These are phyloP conservation scores for Dynastes maya DNA, from an alignment of 2,888 invertebrate genomes.

Conservation along the genomic window DNA sequence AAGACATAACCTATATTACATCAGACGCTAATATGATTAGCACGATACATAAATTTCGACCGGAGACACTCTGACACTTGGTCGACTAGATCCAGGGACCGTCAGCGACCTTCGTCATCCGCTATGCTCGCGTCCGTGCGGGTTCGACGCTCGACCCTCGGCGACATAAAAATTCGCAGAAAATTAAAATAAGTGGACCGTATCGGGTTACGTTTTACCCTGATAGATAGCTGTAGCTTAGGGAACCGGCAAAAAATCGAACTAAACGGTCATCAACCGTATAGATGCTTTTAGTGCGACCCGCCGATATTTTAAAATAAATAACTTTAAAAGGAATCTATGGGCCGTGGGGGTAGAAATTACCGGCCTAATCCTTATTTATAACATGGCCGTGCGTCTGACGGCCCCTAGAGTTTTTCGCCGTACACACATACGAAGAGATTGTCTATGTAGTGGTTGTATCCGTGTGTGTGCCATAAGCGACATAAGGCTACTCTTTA, in stretches of 20 bases:
- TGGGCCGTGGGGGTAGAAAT: constrained; percentile 68
- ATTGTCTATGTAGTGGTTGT: background rate
- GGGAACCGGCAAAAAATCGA: constrained; percentile 48
- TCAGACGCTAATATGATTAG: constrained; percentile 44
- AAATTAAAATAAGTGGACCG: constrained; percentile 72
- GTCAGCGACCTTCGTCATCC: constrained; percentile 37
- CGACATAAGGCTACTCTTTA: constrained; percentile 30
- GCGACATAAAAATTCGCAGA: constrained; percentile 65
- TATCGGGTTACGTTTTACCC: constrained; percentile 62
- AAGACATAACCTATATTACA: constrained; percentile 44
- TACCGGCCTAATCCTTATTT: constrained; percentile 71
- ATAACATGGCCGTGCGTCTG: constrained; percentile 69
- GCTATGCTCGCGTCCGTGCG: background rate
- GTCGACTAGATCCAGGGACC: constrained; percentile 27
- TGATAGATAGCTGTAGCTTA: constrained; percentile 19
- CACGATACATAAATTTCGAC: constrained; percentile 43
- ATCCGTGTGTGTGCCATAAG: background rate
- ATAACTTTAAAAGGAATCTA: constrained; percentile 71
- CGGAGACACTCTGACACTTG: constrained; percentile 45
- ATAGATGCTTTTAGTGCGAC: constrained; percentile 62
- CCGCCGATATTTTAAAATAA: constrained; percentile 72
- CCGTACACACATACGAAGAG: background rate
- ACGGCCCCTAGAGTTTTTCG: constrained; percentile 58
- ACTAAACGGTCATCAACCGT: constrained; percentile 44
- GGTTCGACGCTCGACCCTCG: constrained; percentile 19